Conservation (phyloP, 2,113 vertebrate species). For the Pterophyllum scalare region DNA sequence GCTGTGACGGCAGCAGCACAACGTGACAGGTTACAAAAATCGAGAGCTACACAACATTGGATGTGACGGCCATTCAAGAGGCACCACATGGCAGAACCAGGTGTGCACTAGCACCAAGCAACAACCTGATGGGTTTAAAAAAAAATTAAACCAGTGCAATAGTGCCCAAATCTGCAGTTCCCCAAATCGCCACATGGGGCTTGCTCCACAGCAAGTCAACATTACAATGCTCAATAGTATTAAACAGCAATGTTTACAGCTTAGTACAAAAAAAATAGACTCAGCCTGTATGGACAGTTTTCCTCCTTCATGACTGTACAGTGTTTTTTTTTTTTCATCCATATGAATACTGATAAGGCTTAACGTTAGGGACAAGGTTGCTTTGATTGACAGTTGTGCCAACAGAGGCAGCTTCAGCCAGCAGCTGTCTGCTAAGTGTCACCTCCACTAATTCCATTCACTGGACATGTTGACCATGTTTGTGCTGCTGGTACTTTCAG, state of each 20-base stretch:
- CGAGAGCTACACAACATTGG: too few species aligned
- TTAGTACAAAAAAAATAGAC: neutral
- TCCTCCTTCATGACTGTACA: neutral
- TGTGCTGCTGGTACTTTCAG: neutral
- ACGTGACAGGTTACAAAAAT: too few species aligned
- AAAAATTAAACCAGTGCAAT: rapidly evolving
- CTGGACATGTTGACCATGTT: neutral
- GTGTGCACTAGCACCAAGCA: rapidly evolving
- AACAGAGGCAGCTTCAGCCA: neutral
- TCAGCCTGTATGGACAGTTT: neutral
- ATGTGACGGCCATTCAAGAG: too few species aligned
- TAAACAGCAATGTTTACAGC: rapidly evolving
- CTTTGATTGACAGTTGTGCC: neutral
- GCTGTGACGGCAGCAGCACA: too few species aligned
- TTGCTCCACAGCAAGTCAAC: neutral
- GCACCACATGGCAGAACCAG: neutral
- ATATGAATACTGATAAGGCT: neutral
- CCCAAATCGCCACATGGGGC: rapidly evolving
- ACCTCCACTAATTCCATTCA: rapidly evolving
- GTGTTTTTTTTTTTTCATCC: neutral
- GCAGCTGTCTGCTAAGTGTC: neutral
- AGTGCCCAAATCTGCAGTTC: neutral
- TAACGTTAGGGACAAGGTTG: neutral
- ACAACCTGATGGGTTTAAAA: rapidly evolving
- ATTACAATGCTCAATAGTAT: neutral